Conservation (phyloP, 2,888 invertebrate species). For the Lithosia quadra region DNA sequence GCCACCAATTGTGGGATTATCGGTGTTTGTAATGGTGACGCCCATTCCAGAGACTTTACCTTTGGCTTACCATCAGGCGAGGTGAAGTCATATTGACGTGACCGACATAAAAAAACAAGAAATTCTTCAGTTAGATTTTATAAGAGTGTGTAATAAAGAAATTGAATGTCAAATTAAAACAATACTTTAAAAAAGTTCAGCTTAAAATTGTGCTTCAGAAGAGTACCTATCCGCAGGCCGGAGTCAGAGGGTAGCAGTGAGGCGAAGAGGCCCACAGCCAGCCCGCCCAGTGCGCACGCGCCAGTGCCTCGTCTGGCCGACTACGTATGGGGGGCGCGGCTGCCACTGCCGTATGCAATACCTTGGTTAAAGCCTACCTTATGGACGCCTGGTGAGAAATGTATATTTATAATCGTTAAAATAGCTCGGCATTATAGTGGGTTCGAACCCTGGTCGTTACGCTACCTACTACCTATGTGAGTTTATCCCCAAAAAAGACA, state of each 20-base stretch:
- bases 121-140: too few species aligned
- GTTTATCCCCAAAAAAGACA: too few species aligned
- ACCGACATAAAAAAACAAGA: too few species aligned
- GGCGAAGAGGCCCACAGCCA: slow-evolving; percentile 91
- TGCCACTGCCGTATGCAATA: slow-evolving; percentile 89
- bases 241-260: slow-evolving; percentile 89
- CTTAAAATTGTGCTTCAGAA: slow-evolving; percentile 83
- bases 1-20: too few species aligned
- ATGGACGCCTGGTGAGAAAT: slow-evolving; percentile 75
- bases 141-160: too few species aligned
- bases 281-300: slow-evolving; percentile 90
- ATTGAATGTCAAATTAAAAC: background rate
- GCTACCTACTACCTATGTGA: too few species aligned
- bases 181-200: slow-evolving; percentile 70
- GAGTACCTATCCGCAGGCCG: slow-evolving; percentile 80
- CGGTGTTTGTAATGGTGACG: too few species aligned
- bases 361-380: slow-evolving; percentile 89
- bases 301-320: slow-evolving; percentile 94
- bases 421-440: too few species aligned
- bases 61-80: too few species aligned
- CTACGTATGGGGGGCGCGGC: slow-evolving; percentile 92
- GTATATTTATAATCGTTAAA: background rate
- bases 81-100: too few species aligned
- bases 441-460: too few species aligned
- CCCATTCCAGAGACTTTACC: too few species aligned